A percentile compares a stretch with the other conserved stretches of the same genome.
Evolutionary conservation across 2,888 invertebrate genomes (phyloP).

Genomic region (Melolontha melolontha): DNA sequence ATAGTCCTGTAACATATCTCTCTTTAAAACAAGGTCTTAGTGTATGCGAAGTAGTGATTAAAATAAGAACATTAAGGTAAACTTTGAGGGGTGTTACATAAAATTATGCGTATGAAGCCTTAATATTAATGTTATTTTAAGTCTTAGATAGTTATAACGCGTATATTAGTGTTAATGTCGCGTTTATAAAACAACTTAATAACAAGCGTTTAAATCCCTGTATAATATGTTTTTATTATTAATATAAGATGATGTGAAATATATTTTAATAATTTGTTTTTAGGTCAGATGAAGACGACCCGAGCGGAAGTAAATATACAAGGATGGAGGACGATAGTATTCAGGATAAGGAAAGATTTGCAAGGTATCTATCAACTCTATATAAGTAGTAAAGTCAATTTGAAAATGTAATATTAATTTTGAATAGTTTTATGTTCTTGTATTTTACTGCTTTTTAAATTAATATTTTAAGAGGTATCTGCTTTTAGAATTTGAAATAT

Average conservation of each 20-base stretch:
- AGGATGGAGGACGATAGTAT: constrained; percentile 94
- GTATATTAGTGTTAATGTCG: constrained; percentile 27
- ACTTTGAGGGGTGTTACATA: constrained; percentile 37
- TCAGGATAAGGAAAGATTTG: constrained; percentile 97
- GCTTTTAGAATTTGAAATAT: neutral
- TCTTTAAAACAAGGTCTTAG: constrained; percentile 25
- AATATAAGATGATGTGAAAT: constrained; percentile 10
- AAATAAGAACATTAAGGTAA: constrained; percentile 26
- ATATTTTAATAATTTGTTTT: constrained; percentile 30
- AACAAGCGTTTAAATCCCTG: neutral
- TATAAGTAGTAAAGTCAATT: neutral
- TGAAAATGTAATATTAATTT: neutral
- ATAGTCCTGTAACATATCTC: neutral
- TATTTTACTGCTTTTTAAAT: neutral
- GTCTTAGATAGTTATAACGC: constrained; percentile 31
- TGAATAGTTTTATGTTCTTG: neutral
- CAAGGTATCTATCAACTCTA: constrained; percentile 76
- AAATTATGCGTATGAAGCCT: constrained; percentile 32
- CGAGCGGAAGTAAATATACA: constrained; percentile 83
- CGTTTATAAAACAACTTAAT: constrained; percentile 12
- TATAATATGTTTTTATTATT: neutral
- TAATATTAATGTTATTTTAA: constrained; percentile 40
- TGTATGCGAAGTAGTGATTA: constrained; percentile 29
- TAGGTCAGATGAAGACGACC: constrained; percentile 91
- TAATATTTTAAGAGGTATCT: constrained; percentile 11